Evolutionary conservation across 2,888 invertebrate genomes (phyloP), one percentile per base, ranked within the genome.

Genomic region (Elmis aenea): DNA sequence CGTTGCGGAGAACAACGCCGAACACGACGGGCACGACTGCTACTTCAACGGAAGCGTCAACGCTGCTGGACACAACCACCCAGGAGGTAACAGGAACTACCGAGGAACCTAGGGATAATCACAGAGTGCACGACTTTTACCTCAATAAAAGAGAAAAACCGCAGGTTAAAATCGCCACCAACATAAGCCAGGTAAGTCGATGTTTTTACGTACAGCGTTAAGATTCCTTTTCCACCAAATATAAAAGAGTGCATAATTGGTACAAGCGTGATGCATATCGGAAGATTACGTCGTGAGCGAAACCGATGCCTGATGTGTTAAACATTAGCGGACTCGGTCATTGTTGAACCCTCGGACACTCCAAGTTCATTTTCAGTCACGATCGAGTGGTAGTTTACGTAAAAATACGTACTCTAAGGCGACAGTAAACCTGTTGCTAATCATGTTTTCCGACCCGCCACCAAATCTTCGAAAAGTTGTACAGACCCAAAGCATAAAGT

Each of bases 21-120:
- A 55, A 68, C 40, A 67, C 70, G 51, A 65, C 65, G 42, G 54
- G 49, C 13, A 47, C 51, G n/a, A 57, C 58, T 23, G 45, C 39
- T 39, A 55, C 52, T 18, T 54, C 48, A n/a, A 48, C 52, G 12
- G 51, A 57, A 38, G 42, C 49, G 12, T 61, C 59, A 38, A 59
- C 76, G 26, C 70, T 73, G 37, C 71, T 73, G 52, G 77, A 76
- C 48, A 72, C 75, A 28, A 76, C 76, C 42, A 69, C 72, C 64
- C 57, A 73, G 68, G 56, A 74, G 68, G 51, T 72, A 68, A 59
- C 71, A 64, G 48, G 73, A 68, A 56, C 64, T 62, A 58, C 73
- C 61, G 62, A 64, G 54, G 55, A 70, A 57, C 53, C 71, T 55
- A 64, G 74, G 68, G 56, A 75, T 66, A 58, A 74, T 71, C 59